These are phyloP conservation scores for Cheilosia impressa DNA, from an alignment of 2,888 invertebrate species.

Conservation along the genomic window DNA sequence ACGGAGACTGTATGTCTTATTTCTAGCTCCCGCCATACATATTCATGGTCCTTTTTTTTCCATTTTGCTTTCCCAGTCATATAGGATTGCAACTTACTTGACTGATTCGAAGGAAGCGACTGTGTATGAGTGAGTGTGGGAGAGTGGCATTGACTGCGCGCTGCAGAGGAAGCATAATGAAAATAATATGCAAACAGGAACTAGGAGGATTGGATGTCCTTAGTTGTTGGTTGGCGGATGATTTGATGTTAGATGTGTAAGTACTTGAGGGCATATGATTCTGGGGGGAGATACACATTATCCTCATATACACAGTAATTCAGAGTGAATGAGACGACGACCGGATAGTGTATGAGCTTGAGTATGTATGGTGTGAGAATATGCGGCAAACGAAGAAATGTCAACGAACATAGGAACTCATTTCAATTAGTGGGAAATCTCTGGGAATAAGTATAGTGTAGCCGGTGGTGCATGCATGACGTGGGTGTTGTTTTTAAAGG, in stretches of 20 bases:
- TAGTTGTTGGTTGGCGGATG: slow-evolving; percentile 63
- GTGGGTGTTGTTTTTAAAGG: slow-evolving; percentile 1
- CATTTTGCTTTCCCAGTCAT: slow-evolving; percentile 20
- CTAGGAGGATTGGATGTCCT: slow-evolving; percentile 68
- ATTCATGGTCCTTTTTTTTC: slow-evolving; percentile 39
- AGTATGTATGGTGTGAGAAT: slow-evolving; percentile 1
- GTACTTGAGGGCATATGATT: slow-evolving; percentile 55
- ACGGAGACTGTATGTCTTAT: slow-evolving; percentile 36
- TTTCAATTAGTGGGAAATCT: slow-evolving; percentile 82
- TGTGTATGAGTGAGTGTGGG: not conserved
- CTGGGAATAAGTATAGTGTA: slow-evolving; percentile 72
- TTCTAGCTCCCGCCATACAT: slow-evolving; percentile 32
- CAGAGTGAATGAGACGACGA: slow-evolving; percentile 25
- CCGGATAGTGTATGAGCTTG: slow-evolving; percentile 1
- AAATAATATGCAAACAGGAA: slow-evolving; percentile 74
- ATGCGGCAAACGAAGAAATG: slow-evolving; percentile 40
- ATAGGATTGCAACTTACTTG: slow-evolving; percentile 71
- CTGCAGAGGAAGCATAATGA: slow-evolving; percentile 65
- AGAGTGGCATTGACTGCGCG: slow-evolving; percentile 53
- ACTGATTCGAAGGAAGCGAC: slow-evolving; percentile 65
- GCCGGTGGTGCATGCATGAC: not conserved
- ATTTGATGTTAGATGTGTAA: slow-evolving; percentile 71
- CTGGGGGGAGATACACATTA: slow-evolving; percentile 16
- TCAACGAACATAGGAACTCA: slow-evolving; percentile 77
- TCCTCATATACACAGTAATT: slow-evolving; percentile 4